Conservation (phyloP, 2,888 invertebrate species). For the Pasiphila rectangulata region DNA sequence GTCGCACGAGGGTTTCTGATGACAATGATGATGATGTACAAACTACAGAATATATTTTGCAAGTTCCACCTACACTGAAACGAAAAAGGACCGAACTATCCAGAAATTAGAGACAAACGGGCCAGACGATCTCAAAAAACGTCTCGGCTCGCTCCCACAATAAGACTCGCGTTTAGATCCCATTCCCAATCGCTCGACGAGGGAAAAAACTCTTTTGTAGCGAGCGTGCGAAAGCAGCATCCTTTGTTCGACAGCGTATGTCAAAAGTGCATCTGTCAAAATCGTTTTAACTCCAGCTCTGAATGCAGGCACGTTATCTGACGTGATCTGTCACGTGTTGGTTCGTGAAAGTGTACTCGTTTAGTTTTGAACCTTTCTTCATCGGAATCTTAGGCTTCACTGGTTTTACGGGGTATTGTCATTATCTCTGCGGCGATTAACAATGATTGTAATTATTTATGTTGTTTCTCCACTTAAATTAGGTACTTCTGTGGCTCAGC, state of each 20-base stretch:
- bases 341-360: no score
- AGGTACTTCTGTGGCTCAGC: no score
- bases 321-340: neutral
- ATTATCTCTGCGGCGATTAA: no score
- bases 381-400: no score
- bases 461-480: no score
- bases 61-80: neutral
- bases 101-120: conserved; percentile 6
- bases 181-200: conserved; percentile 51
- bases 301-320: conserved; percentile 30
- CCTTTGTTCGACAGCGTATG: conserved; percentile 58
- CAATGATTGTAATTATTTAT: no score
- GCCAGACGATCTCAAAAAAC: conserved; percentile 35
- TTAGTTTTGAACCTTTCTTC: no score
- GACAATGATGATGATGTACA: neutral
- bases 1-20: neutral
- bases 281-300: conserved; percentile 50
- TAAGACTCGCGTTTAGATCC: conserved; percentile 68
- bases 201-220: conserved; percentile 64
- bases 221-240: conserved; percentile 68
- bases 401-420: no score
- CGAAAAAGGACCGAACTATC: neutral
- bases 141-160: conserved; percentile 58
- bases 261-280: conserved; percentile 66
- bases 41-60: neutral